A percentile compares a stretch with the other conserved stretches of the same genome.
phyloP scores from a whole-genome alignment of 2,113 vertebrate genomes.

The Gallinago jamesoni region DNA sequence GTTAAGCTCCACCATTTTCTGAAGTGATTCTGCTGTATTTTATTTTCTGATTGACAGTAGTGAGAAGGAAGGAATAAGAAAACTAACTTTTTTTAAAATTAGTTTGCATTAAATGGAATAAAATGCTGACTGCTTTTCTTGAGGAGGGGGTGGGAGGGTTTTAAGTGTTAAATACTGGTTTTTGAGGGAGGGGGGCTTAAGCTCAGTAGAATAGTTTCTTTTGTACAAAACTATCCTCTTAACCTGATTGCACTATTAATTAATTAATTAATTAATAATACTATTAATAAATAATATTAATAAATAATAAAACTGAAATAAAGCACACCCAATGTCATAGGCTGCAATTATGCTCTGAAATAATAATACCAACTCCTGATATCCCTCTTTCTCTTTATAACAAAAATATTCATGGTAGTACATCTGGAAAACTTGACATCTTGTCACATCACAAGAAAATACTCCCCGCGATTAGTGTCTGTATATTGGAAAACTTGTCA shows the following conservation, averaged over 20 bases:
- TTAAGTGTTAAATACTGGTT: background rate
- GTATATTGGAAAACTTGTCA: background rate
- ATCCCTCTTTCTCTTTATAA: background rate
- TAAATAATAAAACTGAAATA: background rate
- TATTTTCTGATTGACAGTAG: conserved; percentile 23
- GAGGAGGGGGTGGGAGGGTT: background rate
- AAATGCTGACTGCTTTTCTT: conserved; percentile 5
- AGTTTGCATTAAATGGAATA: background rate
- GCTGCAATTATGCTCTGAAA: background rate
- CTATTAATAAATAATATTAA: too few species aligned
- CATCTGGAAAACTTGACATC: background rate
- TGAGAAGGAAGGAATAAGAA: background rate
- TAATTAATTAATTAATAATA: too few species aligned
- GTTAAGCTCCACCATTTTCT: background rate
- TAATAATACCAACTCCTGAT: background rate
- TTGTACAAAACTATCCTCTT: background rate
- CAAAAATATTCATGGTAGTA: background rate
- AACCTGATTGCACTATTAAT: background rate
- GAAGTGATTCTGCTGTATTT: background rate
- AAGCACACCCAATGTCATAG: background rate
- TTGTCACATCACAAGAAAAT: background rate
- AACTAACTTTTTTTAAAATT: background rate
- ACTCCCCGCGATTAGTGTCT: background rate
- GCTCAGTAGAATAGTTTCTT: background rate
- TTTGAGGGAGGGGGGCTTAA: background rate